Conservation (phyloP, 2,113 vertebrate species). For the Urocolius indicus region DNA sequence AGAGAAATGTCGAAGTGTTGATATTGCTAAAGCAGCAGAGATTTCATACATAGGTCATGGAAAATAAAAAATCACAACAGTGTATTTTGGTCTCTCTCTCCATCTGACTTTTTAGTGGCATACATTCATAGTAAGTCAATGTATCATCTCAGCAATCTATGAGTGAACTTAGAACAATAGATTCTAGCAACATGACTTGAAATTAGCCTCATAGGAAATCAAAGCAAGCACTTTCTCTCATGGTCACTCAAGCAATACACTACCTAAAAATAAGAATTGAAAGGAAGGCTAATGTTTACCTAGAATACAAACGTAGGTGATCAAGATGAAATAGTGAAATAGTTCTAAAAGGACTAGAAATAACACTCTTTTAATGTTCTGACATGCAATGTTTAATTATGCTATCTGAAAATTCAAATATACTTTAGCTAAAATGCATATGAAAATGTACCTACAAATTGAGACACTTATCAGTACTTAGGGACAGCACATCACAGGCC, state of each 20-base stretch:
- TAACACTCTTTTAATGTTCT: background rate
- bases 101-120: background rate
- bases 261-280: conserved; percentile 5
- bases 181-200: background rate
- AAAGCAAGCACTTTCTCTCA: background rate
- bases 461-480: background rate
- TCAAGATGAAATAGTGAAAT: conserved; percentile 5
- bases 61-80: background rate
- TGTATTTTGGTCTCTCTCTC: background rate
- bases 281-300: conserved; percentile 7
- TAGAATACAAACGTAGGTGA: background rate
- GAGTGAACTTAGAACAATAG: background rate
- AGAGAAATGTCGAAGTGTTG: background rate
- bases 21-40: background rate
- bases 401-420: background rate
- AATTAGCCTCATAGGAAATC: background rate
- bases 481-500: background rate
- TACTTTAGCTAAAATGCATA: background rate
- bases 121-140: background rate
- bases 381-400: background rate
- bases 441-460: background rate
- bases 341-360: background rate
- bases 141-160: background rate
- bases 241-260: background rate
- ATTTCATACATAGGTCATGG: background rate